A percentile compares a stretch with the other conserved stretches of the same genome.
phyloP scores from a whole-genome alignment of 2,113 vertebrate species.

The Sceloporus undulatus region DNA sequence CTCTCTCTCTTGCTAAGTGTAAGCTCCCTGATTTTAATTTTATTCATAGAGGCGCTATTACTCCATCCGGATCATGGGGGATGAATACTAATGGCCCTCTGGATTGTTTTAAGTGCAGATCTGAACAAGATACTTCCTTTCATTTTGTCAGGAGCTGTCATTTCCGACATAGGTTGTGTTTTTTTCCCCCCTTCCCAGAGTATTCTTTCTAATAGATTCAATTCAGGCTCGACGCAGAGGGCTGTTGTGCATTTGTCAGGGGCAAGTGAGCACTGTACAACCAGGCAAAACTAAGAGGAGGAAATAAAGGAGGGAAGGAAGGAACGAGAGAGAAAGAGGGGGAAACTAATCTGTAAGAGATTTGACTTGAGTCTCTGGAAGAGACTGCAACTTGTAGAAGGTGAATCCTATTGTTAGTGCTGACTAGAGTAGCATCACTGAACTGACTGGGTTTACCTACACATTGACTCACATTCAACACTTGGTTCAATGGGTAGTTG shows the following conservation, averaged over 20 bases:
- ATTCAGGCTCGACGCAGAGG: slow-evolving; percentile 23
- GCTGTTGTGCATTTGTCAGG: neutral
- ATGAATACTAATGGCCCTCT: slow-evolving; percentile 79
- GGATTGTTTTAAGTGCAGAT: slow-evolving; percentile 83
- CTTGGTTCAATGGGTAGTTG: too few species aligned
- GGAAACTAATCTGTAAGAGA: neutral
- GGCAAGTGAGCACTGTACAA: neutral
- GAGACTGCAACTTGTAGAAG: rapidly evolving
- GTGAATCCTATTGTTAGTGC: too few species aligned
- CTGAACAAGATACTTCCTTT: slow-evolving; percentile 78
- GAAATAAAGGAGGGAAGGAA: too few species aligned
- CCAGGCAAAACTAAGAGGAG: too few species aligned
- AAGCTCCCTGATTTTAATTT: slow-evolving; percentile 73
- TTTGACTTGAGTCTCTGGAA: too few species aligned
- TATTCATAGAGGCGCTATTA: slow-evolving; percentile 71
- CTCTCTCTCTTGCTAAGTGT: slow-evolving; percentile 10
- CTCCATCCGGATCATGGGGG: slow-evolving; percentile 56
- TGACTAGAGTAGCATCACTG: too few species aligned
- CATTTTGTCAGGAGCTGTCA: slow-evolving; percentile 80
- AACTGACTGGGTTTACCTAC: too few species aligned
- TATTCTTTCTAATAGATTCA: slow-evolving; percentile 67
- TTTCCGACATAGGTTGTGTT: slow-evolving; percentile 60
- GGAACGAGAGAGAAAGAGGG: neutral
- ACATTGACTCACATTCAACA: too few species aligned
- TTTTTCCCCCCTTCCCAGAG: slow-evolving; percentile 47